These are phyloP conservation scores for Planiliza haematocheilus DNA, from an alignment of 2,113 vertebrate species.

Conservation along the genomic window DNA sequence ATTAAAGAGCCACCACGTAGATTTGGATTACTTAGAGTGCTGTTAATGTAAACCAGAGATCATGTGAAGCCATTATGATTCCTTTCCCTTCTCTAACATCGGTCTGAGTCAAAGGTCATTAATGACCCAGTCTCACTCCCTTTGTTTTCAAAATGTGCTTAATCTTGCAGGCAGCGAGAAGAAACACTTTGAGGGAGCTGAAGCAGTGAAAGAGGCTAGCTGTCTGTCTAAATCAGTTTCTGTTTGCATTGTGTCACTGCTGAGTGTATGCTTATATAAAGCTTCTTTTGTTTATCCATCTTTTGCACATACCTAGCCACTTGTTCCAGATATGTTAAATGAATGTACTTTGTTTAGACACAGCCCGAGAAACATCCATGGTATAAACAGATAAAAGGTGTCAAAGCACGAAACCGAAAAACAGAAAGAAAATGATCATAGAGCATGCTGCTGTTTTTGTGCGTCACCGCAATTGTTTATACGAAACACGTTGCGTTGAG, in stretches of 20 bases:
- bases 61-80: constrained; percentile 31
- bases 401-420: background rate
- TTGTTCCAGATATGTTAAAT: constrained; percentile 5
- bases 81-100: constrained; percentile 35
- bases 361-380: constrained; percentile 5
- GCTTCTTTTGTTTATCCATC: background rate
- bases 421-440: constrained; percentile 11
- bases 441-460: background rate
- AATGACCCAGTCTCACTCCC: constrained; percentile 28
- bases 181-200: constrained; percentile 19
- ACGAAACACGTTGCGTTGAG: background rate
- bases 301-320: background rate
- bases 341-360: constrained; percentile 2
- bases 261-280: background rate
- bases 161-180: constrained; percentile 25
- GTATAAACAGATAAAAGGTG: constrained; percentile 25
- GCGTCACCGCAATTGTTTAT: constrained; percentile 34
- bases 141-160: constrained; percentile 31
- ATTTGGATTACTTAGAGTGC: constrained; percentile 51
- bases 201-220: background rate
- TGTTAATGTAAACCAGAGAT: constrained; percentile 54
- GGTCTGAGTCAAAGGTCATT: constrained; percentile 37
- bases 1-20: constrained; percentile 32
- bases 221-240: background rate
- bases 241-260: constrained; percentile 12